Evolutionary conservation across 2,888 invertebrate species (phyloP), one percentile per base, ranked within the genome.

Genomic region (Panopea generosa): DNA sequence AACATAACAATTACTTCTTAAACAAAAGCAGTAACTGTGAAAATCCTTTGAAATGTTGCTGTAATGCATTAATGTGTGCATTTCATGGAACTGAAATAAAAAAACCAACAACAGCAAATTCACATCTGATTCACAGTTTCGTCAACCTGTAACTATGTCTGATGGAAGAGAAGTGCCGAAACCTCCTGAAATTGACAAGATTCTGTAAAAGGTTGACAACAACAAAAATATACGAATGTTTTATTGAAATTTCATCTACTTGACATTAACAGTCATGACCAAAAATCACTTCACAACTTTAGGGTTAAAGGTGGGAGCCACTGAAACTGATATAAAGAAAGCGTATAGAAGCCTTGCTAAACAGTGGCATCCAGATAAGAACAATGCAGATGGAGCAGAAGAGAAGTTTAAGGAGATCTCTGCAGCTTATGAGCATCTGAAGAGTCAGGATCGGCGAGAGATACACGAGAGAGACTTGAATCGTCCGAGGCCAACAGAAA

Each of bases 331-430:
- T 27, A 78, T 91, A 18, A 91, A 91, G 71, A 91, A 90, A 59
- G 87, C 91, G 4, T 91, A 89, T 78, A 74, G 88, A 27, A 67
- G 63, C 11, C 78, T 91, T 6, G 91, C 91, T 20, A 89, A 87
- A 53, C 81, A 89, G 65, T 91, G 82, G 78, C 91, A 91, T 65
- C 91, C 91, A 0, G 91, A 91, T 70, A 91, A 91, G 77, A 91
- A 91, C 77, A 86, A 86, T 24, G 85, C 80, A 1, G 61, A 78
- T 14, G 87, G 86, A 3, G 91, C 91, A 2, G 90, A 90, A 61
- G 91, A 91, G 67, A 89, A 86, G 56, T 91, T 91, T 74, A 91
- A 91, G 73, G 88, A 91, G 77, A 88, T 91, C 22, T 78, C 84
- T 11, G 88, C 87, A 6, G 89, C 91, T 16, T 91, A 91, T 67